Evolutionary conservation across 2,797 vertebrate genomes (phyloP).

Genomic region (Amazonetta brasiliensis): DNA sequence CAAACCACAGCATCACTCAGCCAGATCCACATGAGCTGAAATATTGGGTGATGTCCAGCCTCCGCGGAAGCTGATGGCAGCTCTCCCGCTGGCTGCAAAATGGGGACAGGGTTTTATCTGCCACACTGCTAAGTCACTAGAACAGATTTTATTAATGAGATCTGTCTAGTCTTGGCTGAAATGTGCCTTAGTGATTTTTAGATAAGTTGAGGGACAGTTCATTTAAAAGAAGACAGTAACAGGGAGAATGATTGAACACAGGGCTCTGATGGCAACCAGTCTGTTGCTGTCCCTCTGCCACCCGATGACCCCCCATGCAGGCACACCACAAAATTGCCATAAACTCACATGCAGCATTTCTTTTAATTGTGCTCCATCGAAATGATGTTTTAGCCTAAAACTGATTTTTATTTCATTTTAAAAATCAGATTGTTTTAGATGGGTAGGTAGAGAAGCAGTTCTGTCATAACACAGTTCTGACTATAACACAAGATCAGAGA

Average conservation of each 20-base stretch:
- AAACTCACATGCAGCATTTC: neutral
- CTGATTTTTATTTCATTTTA: neutral
- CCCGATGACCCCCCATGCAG: neutral
- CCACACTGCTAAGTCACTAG: neutral
- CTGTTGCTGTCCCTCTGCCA: neutral
- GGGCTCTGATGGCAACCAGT: neutral
- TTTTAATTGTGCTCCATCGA: neutral
- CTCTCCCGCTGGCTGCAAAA: neutral
- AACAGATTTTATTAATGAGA: neutral
- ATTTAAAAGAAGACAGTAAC: neutral
- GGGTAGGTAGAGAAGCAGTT: neutral
- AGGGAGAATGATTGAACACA: neutral
- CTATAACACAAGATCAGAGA: neutral
- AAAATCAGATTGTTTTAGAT: neutral
- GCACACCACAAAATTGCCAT: neutral
- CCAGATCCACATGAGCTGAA: neutral
- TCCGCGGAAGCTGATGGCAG: conserved; percentile 26
- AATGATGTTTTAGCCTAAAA: neutral
- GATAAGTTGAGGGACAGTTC: neutral
- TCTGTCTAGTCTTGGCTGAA: neutral
- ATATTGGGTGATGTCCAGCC: neutral
- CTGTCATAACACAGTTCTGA: no score
- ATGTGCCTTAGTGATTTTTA: neutral
- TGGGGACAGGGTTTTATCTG: neutral
- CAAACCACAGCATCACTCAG: neutral